These are phyloP conservation scores for Myiopsitta monachus DNA, from an alignment of 2,113 vertebrate genomes.

Conservation along the genomic window DNA sequence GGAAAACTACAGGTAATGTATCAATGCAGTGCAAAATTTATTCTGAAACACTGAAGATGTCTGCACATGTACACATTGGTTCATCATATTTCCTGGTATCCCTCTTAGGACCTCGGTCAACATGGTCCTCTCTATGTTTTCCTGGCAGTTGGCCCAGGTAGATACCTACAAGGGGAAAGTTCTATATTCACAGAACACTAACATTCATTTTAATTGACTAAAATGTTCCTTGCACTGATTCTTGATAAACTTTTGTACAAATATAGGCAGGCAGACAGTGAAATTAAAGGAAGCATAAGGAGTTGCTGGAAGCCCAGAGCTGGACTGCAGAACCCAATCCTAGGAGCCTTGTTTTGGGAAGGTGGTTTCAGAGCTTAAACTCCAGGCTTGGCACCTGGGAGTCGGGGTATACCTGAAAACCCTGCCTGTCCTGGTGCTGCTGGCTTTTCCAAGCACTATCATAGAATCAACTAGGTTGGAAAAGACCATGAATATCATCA, in stretches of 20 bases:
- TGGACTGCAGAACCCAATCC: neutral
- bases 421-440: neutral
- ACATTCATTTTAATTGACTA: neutral
- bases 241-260: neutral
- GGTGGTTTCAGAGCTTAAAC: neutral
- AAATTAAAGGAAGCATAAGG: neutral
- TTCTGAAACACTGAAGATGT: neutral
- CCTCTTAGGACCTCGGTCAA: neutral
- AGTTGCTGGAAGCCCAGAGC: neutral
- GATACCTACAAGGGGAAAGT: neutral
- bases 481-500: too few species aligned
- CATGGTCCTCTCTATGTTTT: neutral
- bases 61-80: neutral
- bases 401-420: neutral
- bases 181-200: neutral
- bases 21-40: neutral
- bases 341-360: neutral
- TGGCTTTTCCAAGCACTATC: accelerated
- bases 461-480: too few species aligned
- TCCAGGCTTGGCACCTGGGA: neutral
- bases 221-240: neutral
- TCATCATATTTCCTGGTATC: neutral
- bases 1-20: neutral
- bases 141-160: neutral
- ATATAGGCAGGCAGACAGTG: accelerated